Conservation (phyloP, 2,888 invertebrate species). For the Hirudinaria manillensis region DNA sequence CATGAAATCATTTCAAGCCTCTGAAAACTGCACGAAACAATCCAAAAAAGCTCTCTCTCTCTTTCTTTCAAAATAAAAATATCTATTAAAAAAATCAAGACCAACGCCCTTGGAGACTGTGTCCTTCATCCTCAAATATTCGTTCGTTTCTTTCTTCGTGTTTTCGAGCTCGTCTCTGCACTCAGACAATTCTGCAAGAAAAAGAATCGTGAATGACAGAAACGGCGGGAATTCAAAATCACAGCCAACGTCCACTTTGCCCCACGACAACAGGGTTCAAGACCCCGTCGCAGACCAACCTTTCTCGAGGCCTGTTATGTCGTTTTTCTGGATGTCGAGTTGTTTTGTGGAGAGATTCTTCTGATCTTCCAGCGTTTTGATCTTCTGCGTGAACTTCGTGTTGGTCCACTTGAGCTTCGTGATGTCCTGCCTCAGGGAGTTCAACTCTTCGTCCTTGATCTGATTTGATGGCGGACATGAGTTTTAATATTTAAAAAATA, state of each 20-base stretch:
- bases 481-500: not conserved
- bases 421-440: slow-evolving; percentile 15
- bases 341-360: slow-evolving; percentile 25
- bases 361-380: slow-evolving; percentile 27
- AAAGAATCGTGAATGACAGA: not conserved
- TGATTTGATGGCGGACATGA: not conserved
- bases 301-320: slow-evolving; percentile 15
- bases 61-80: too few relatives aligned
- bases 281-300: not conserved
- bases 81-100: too few relatives aligned
- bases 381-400: slow-evolving; percentile 18
- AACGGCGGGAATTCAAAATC: not conserved
- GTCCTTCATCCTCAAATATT: slow-evolving; percentile 13
- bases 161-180: slow-evolving; percentile 24
- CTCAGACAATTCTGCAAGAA: slow-evolving; percentile 12
- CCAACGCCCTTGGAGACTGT: not conserved
- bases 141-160: slow-evolving; percentile 27
- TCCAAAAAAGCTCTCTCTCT: too few relatives aligned
- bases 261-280: too few relatives aligned
- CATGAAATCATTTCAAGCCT: too few relatives aligned
- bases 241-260: not conserved
- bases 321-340: slow-evolving; percentile 27
- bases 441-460: slow-evolving; percentile 33
- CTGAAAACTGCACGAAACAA: too few relatives aligned
- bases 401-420: slow-evolving; percentile 26